These are phyloP conservation scores for Theropithecus gelada DNA, from an alignment of 2,113 vertebrate genomes.

Conservation along the genomic window DNA sequence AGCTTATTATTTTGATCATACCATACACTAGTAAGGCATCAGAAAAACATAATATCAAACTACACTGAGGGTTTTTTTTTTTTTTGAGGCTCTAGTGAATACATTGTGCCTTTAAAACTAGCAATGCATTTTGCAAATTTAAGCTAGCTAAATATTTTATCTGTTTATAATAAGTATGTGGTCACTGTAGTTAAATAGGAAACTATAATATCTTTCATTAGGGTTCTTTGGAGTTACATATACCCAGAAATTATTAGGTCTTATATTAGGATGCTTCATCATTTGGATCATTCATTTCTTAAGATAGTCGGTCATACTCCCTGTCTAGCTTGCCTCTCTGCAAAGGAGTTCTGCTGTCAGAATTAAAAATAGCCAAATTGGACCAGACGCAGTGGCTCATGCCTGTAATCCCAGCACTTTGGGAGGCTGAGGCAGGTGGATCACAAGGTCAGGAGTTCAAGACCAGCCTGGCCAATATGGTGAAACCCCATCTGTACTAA, in stretches of 20 bases:
- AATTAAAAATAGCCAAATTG: not conserved
- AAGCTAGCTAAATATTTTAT: not conserved
- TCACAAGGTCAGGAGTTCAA: no score
- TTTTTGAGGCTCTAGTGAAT: not conserved
- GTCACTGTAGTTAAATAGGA: not conserved
- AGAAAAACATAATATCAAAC: not conserved
- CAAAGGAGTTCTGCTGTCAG: not conserved
- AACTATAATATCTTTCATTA: not conserved
- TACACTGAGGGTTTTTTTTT: not conserved
- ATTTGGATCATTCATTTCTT: not conserved
- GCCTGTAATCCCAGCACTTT: no score
- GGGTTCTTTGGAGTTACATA: not conserved
- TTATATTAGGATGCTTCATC: conserved; percentile 5
- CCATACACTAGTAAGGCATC: not conserved
- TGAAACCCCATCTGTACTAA: no score
- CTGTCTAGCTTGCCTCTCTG: not conserved
- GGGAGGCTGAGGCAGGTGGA: no score
- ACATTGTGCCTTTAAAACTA: not conserved
- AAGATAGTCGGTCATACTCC: not conserved
- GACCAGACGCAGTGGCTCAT: rapidly evolving
- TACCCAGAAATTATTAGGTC: not conserved
- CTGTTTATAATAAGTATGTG: not conserved
- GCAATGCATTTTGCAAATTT: not conserved
- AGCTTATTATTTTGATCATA: not conserved
- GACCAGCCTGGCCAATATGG: no score